Conservation (phyloP, 2,888 invertebrate genomes). For the Lymantria monacha region DNA sequence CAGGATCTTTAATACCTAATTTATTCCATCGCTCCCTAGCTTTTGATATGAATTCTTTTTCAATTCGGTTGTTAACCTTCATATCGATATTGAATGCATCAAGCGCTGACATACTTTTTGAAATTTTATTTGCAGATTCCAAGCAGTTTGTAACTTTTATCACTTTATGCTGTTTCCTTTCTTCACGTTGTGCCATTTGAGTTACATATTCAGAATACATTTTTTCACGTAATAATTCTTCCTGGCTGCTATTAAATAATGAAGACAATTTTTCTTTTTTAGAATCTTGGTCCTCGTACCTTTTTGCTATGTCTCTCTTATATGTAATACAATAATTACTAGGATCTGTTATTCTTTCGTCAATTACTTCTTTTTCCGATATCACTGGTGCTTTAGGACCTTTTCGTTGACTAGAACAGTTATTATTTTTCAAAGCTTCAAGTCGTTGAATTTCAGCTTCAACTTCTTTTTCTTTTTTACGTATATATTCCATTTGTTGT, state of each 20-base stretch:
- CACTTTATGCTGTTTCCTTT: slow-evolving; percentile 89
- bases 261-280: slow-evolving; percentile 53
- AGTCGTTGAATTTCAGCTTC: slow-evolving; percentile 84
- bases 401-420: slow-evolving; percentile 33
- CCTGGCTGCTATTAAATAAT: slow-evolving; percentile 84
- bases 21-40: slow-evolving; percentile 88
- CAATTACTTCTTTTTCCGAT: slow-evolving; percentile 54
- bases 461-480: slow-evolving; percentile 86
- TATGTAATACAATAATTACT: slow-evolving; percentile 68
- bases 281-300: slow-evolving; percentile 26
- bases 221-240: slow-evolving; percentile 88
- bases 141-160: slow-evolving; percentile 87
- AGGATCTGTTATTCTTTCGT: slow-evolving; percentile 42
- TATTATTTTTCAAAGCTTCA: slow-evolving; percentile 69
- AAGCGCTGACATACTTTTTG: slow-evolving; percentile 65
- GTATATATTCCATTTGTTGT: slow-evolving; percentile 84
- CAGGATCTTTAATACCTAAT: slow-evolving; percentile 85
- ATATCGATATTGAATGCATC: slow-evolving; percentile 61
- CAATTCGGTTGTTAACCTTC: slow-evolving; percentile 81
- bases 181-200: slow-evolving; percentile 89
- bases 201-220: slow-evolving; percentile 93
- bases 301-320: slow-evolving; percentile 68
- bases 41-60: slow-evolving; percentile 89
- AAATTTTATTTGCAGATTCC: slow-evolving; percentile 42
- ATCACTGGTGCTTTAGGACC: slow-evolving; percentile 67